Evolutionary conservation across 2,888 invertebrate species (phyloP), one percentile per base, ranked within the genome.

Genomic region (Cryptus viduatorius): DNA sequence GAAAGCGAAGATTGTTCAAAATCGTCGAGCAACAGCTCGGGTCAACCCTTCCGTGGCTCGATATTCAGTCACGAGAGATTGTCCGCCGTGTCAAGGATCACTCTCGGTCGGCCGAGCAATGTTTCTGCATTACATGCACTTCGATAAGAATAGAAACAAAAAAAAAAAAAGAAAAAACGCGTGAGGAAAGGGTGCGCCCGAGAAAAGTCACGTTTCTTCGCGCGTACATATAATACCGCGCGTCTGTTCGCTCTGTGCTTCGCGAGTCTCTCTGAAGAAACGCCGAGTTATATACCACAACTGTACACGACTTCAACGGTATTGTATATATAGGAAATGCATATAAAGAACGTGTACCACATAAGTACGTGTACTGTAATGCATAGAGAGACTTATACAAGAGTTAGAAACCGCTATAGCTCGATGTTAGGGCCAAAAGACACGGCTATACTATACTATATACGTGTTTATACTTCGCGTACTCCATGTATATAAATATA

Each of bases 201-300:
- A 79, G 89, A 90, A 87, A 90, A 90, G 89, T 89, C 87, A 88
- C 88, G 75, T 83, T 72, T 76, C 75, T 76, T 53, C 69, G n/a
- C 56, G 46, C 56, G 56, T 76, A 61, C 61, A 69, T 65, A 76
- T 12, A 50, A 64, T 75, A 46, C 19, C 31, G 31, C 46, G 31
- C 29, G 44, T 67, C 53, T 10, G 46, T 71, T 14, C 59, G 50
- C 61, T 53, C 24, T 67, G 7, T 59, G 53, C 71, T 73, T 42
- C 69, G 72, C 80, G 19, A 72, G 56, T 67, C 76, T 42, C 59
- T 29, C 29, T 31, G 67, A 71, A 29, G 48, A 37, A 42, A 56
- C 42, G 53, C 67, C 44, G 31, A 44, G 72, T n/a, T 53, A 3
- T 46, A 76, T 77, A 50, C 59, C 37, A 59, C 48, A 50, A 37